A percentile compares a stretch with the other conserved stretches of the same genome.
These are phyloP conservation scores for Martes martes DNA, from an alignment of 2,113 vertebrate genomes.

Conservation along the genomic window DNA sequence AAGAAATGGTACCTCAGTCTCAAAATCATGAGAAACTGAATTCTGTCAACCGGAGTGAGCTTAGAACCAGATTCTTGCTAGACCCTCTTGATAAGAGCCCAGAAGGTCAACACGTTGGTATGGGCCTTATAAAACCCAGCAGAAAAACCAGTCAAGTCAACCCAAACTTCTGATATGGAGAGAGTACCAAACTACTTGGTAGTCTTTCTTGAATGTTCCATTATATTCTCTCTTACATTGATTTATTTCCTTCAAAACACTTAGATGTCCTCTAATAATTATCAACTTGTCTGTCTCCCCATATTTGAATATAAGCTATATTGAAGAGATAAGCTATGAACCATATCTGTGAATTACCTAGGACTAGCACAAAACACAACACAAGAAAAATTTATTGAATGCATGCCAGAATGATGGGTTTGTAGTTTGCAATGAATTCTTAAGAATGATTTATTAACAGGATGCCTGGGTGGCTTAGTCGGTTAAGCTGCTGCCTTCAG, in stretches of 20 bases:
- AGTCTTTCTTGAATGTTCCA: background rate
- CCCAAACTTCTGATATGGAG: background rate
- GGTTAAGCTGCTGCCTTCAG: no score
- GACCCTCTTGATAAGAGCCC: background rate
- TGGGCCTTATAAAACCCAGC: background rate
- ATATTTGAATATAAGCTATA: background rate
- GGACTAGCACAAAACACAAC: background rate
- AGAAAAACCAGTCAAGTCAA: background rate
- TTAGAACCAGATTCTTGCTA: background rate
- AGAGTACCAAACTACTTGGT: background rate
- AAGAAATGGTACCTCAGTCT: no score
- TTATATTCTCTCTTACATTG: background rate
- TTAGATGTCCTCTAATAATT: background rate
- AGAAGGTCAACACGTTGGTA: background rate
- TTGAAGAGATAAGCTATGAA: background rate
- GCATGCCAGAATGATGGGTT: background rate
- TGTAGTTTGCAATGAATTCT: background rate
- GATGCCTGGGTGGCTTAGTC: no score
- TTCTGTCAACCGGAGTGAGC: background rate
- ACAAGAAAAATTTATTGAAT: background rate
- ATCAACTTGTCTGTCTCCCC: background rate
- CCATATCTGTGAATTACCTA: background rate
- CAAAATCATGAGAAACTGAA: background rate
- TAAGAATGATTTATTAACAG: background rate
- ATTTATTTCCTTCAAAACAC: background rate